A percentile compares a stretch with the other conserved stretches of the same genome.
phyloP scores from a whole-genome alignment of 92 coral and sea anemone species.

The Actinostola sp. region DNA sequence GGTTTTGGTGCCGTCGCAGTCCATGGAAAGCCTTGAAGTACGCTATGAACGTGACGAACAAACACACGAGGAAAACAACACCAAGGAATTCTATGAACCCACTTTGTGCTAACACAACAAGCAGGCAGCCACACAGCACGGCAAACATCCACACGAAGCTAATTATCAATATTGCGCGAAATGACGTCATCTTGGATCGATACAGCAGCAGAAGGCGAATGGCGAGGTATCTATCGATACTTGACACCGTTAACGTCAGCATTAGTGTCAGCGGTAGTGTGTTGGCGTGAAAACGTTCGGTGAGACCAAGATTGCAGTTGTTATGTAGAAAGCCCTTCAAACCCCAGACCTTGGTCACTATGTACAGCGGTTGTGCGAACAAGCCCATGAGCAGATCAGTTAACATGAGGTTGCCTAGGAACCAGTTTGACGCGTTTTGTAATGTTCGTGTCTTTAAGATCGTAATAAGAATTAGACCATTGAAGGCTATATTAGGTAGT shows the following conservation, averaged over 20 bases:
- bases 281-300: constrained; percentile 18
- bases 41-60: constrained; percentile 36
- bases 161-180: constrained; percentile 26
- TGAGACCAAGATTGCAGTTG: constrained; percentile 3
- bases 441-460: constrained; percentile 12
- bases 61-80: constrained; percentile 21
- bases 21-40: constrained; percentile 38
- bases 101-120: background rate
- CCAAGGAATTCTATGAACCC: constrained; percentile 11
- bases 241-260: constrained; percentile 29
- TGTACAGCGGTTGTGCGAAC: constrained; percentile 45
- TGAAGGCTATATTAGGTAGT: constrained; percentile 20
- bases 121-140: constrained; percentile 4
- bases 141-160: constrained; percentile 17
- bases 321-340: background rate
- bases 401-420: constrained; percentile 37
- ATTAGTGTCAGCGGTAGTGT: constrained; percentile 25
- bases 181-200: constrained; percentile 42
- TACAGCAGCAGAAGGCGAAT: constrained; percentile 45
- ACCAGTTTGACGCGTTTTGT: constrained; percentile 33
- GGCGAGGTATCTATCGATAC: constrained; percentile 39
- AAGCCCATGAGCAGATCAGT: constrained; percentile 39
- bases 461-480: constrained; percentile 26
- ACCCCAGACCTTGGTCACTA: constrained; percentile 12
- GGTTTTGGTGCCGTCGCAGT: constrained; percentile 18